These are phyloP conservation scores for Aspidiotus rigidus DNA, from an alignment of 2,888 invertebrate species.

Conservation along the genomic window DNA sequence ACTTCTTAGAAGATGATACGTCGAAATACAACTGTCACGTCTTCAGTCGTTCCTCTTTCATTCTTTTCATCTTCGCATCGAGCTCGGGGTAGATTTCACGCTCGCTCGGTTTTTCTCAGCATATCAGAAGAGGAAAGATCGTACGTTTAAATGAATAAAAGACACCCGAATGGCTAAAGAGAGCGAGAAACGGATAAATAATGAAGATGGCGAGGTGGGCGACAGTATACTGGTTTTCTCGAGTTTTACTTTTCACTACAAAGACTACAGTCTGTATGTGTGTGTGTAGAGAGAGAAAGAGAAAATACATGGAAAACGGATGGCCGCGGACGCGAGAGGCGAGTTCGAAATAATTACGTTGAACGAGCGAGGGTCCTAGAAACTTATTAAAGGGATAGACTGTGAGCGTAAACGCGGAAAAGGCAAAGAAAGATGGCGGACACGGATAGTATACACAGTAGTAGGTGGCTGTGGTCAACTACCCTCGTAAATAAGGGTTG, in stretches of 20 bases:
- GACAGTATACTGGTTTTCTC: constrained; percentile 29
- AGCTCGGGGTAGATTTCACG: constrained; percentile 23
- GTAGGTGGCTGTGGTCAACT: constrained; percentile 33
- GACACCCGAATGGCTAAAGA: neutral
- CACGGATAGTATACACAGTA: constrained; percentile 22
- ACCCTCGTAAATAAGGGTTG: constrained; percentile 32
- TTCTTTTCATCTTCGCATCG: neutral
- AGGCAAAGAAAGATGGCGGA: constrained; percentile 32
- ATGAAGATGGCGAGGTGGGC: constrained; percentile 6
- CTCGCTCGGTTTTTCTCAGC: constrained; percentile 17
- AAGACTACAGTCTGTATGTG: neutral
- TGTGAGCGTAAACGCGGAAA: constrained; percentile 11
- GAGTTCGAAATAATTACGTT: constrained; percentile 30
- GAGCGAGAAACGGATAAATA: constrained; percentile 1
- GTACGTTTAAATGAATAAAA: neutral
- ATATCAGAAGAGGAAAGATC: constrained; percentile 19
- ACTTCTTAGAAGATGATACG: no score
- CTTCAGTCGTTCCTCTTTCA: neutral
- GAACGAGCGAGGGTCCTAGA: constrained; percentile 24
- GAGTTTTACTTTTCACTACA: constrained; percentile 25
- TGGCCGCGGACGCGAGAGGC: constrained; percentile 6
- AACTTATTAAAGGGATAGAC: constrained; percentile 30
- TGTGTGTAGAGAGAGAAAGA: neutral
- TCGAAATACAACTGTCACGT: no score
- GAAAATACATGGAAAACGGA: neutral